These are phyloP conservation scores for Anguilla pacifica DNA, from an alignment of 2,797 vertebrate genomes.

Conservation along the genomic window DNA sequence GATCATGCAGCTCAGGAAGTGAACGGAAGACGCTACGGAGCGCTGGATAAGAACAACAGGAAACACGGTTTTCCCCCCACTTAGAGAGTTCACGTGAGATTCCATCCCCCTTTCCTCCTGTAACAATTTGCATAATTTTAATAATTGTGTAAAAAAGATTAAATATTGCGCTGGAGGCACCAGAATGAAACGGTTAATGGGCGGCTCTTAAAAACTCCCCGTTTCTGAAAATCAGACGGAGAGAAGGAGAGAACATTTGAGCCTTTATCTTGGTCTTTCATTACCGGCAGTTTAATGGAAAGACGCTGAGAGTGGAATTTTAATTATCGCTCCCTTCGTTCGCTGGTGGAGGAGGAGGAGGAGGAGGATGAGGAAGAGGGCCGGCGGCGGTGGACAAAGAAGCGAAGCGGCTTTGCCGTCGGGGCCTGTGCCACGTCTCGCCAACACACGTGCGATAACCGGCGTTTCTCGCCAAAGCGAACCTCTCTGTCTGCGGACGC, in stretches of 20 bases:
- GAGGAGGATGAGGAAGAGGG: conserved; percentile 37
- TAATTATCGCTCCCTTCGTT: conserved; percentile 69
- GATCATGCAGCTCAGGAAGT: background rate
- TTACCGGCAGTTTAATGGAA: conserved; percentile 74
- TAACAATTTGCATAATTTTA: conserved; percentile 55
- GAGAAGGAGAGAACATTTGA: conserved; percentile 62
- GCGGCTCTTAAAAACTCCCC: conserved; percentile 57
- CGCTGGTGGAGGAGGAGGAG: conserved; percentile 38
- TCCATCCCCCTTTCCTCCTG: conserved; percentile 33
- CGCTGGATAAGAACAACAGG: conserved; percentile 33
- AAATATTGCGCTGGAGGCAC: conserved; percentile 61
- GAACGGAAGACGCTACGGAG: conserved; percentile 34
- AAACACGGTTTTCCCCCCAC: conserved; percentile 16
- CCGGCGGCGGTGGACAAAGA: conserved; percentile 52
- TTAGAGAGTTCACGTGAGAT: conserved; percentile 44
- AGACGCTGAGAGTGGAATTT: conserved; percentile 68
- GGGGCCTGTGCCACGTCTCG: conserved; percentile 30
- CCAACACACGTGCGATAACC: conserved; percentile 30
- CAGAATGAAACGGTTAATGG: conserved; percentile 64
- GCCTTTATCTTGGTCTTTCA: conserved; percentile 74
- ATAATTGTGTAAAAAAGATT: conserved; percentile 60
- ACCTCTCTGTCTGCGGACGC: too few species aligned
- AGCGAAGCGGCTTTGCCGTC: conserved; percentile 44
- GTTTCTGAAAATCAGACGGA: conserved; percentile 66
- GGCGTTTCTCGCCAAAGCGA: conserved; percentile 30